Evolutionary conservation across 1,140 invertebrate genomes (phyloP), one percentile per base, ranked within the genome.

Genomic region (Amyelois transitella): DNA sequence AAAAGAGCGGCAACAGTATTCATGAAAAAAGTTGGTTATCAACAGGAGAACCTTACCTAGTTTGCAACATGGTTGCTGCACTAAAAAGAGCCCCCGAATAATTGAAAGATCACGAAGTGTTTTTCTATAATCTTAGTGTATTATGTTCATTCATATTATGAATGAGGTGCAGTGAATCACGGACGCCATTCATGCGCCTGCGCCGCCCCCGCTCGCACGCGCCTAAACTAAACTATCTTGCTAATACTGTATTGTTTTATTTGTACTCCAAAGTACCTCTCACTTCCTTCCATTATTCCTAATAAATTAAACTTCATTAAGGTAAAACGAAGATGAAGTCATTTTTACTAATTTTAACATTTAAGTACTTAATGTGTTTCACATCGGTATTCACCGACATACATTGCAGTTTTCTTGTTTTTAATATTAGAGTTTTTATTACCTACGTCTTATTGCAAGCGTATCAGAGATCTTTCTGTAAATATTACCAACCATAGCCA

Each of bases 111-210:
- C 4, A 10, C 25, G 8, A 10, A 32, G 8, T 24, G 22, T 24
- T 24, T 24, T 24, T 24, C 8, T 32, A 32, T n/a, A n/a, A n/a
- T 32, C 4, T 32, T 10, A 20, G 45, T 50, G 57, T 55, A 53
- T 63, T 72, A 73, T 78, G 73, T 66, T 68, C 69, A 63, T 56
- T 64, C 74, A 38, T 53, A 62, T 65, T 75, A 68, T 84, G 78
- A 84, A 82, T 86, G 79, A 74, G 72, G 49, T 70, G 59, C 69
- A 62, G 70, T 86, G 81, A 86, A 75, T 86, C 83, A 83, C 71
- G 19, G 62, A 66, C 58, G 58, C 80, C 78, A 83, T 83, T 81
- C 72, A 83, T 66, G 61, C 67, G 58, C 55, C 3, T 38, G 64
- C 82, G 74, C 81, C 82, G 69, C 75, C 81, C 72, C 69, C 44